Percentiles rank a stretch among this genome's conserved stretches.
Evolutionary conservation across 1,140 invertebrate species (phyloP).

Genomic region (Pogonomyrmex barbatus): DNA sequence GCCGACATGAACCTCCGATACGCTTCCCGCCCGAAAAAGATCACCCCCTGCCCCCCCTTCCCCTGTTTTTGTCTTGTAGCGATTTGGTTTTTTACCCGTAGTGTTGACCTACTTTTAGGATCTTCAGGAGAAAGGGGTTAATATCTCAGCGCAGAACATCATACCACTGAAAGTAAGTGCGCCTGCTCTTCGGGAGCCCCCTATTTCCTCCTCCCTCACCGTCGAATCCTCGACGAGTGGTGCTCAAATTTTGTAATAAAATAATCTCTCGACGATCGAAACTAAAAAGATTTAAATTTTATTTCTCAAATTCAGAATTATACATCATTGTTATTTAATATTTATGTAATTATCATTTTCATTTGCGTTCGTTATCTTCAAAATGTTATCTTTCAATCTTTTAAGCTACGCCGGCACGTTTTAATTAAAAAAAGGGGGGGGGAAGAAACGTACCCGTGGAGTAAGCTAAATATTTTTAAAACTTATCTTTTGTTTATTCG

Average conservation of each 20-base stretch:
- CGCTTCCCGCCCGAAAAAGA: conserved; percentile 59
- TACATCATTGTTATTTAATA: not conserved
- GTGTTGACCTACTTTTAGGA: conserved; percentile 89
- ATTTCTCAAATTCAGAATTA: not conserved
- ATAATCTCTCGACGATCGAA: not conserved
- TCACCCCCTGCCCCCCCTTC: not conserved
- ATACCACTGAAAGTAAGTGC: conserved; percentile 95
- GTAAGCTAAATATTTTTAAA: not conserved
- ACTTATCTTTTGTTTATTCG: conserved; percentile 17
- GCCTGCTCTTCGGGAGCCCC: conserved; percentile 75
- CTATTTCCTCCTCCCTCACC: conserved; percentile 36
- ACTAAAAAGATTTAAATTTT: not conserved
- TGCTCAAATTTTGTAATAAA: conserved; percentile 17
- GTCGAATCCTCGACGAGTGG: conserved; percentile 60
- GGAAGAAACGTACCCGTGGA: not conserved
- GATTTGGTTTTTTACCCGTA: conserved; percentile 86
- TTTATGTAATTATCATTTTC: not conserved
- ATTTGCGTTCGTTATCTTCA: not conserved
- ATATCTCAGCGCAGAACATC: conserved; percentile 95
- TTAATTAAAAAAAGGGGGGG: not conserved
- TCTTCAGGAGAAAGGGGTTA: conserved; percentile 94
- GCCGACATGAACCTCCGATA: conserved; percentile 62
- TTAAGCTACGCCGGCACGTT: not conserved
- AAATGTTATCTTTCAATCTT: not conserved
- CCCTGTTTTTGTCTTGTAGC: conserved; percentile 82